phyloP scores from a whole-genome alignment of 2,888 invertebrate species.

The Pseudoips prasinana region DNA sequence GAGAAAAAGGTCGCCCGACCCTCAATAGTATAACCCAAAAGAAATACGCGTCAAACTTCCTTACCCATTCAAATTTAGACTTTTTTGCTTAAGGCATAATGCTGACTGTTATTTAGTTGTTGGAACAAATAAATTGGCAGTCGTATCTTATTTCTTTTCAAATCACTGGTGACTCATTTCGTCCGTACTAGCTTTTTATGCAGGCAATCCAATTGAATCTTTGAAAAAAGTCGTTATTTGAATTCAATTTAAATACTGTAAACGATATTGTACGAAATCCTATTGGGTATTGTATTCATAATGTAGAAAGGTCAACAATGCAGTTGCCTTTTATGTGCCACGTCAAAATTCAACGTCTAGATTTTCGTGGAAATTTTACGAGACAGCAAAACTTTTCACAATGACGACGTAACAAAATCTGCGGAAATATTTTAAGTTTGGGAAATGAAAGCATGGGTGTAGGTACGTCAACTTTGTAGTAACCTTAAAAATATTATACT shows the following conservation, averaged over 20 bases:
- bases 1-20: conserved; percentile 66
- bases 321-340: too few species aligned
- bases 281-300: conserved; percentile 6
- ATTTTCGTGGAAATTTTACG: too few species aligned
- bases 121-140: conserved; percentile 31
- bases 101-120: conserved; percentile 9
- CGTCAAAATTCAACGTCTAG: too few species aligned
- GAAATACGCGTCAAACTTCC: conserved; percentile 17
- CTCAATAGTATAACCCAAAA: conserved; percentile 44
- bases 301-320: conserved; percentile 9
- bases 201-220: conserved; percentile 41
- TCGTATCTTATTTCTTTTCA: conserved; percentile 60
- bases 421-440: too few species aligned
- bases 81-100: conserved; percentile 30
- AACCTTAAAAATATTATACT: too few species aligned
- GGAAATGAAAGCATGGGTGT: too few species aligned
- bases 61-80: conserved; percentile 33
- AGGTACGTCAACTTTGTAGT: too few species aligned
- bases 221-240: conserved; percentile 36
- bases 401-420: too few species aligned
- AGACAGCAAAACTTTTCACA: too few species aligned
- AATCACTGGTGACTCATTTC: conserved; percentile 70
- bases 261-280: conserved; percentile 25
- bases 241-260: conserved; percentile 39
- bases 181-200: conserved; percentile 54